A percentile compares a stretch with the other conserved stretches of the same genome.
These are phyloP conservation scores for Radopholus similis DNA, from an alignment of 1,140 invertebrate genomes.

Conservation along the genomic window DNA sequence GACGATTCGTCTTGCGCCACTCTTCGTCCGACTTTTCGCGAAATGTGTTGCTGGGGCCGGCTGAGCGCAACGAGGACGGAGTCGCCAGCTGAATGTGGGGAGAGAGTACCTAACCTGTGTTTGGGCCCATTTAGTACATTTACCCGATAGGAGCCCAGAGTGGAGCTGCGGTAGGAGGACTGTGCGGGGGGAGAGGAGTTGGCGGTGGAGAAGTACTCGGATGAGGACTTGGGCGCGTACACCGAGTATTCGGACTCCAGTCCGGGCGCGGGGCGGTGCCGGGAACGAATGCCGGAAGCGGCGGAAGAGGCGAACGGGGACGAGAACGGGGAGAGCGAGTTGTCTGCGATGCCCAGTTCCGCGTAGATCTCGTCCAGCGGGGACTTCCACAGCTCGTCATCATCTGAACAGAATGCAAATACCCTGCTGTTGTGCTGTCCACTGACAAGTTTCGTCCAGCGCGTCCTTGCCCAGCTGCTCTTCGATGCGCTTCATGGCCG, in stretches of 20 bases:
- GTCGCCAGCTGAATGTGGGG: background rate
- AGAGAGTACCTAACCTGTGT: background rate
- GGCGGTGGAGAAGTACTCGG: slow-evolving; percentile 29
- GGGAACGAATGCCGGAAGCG: background rate
- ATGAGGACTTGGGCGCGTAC: slow-evolving; percentile 37
- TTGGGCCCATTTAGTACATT: background rate
- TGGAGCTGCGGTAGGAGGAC: slow-evolving; percentile 6
- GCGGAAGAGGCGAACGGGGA: background rate
- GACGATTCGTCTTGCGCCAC: slow-evolving; percentile 37
- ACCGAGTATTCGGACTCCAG: slow-evolving; percentile 33
- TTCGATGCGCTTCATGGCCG: slow-evolving; percentile 33
- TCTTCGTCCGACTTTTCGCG: background rate
- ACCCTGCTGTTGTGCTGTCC: background rate
- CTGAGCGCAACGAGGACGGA: slow-evolving; percentile 10
- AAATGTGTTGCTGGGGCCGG: background rate
- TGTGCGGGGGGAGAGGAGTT: background rate
- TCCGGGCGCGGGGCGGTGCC: background rate
- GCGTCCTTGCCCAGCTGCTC: slow-evolving; percentile 41
- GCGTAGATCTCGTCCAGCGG: slow-evolving; percentile 37
- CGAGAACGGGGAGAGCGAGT: background rate
- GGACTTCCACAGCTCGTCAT: slow-evolving; percentile 27
- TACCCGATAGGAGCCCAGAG: slow-evolving; percentile 23
- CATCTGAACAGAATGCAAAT: slow-evolving; percentile 24
- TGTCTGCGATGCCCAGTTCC: slow-evolving; percentile 24
- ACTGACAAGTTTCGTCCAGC: slow-evolving; percentile 40